These are phyloP conservation scores for Cataglyphis albicans DNA, from an alignment of 2,888 invertebrate genomes.

Conservation along the genomic window DNA sequence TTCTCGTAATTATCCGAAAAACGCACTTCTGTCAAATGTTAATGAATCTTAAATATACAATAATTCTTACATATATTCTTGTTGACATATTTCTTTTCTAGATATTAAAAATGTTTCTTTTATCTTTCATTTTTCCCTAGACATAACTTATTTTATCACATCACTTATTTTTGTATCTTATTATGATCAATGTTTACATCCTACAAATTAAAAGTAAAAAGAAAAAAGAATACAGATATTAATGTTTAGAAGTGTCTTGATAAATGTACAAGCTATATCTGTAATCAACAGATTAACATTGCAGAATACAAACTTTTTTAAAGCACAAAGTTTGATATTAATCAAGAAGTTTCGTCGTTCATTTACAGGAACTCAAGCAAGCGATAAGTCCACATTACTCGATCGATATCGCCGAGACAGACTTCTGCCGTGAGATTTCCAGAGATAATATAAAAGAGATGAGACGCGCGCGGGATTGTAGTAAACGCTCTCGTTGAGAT, in stretches of 20 bases:
- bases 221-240: neutral
- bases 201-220: neutral
- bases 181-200: neutral
- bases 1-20: neutral
- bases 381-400: neutral
- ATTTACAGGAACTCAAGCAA: neutral
- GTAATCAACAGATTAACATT: neutral
- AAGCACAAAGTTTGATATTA: neutral
- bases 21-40: neutral
- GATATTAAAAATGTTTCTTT: neutral
- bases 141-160: neutral
- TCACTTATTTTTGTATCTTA: too few relatives aligned
- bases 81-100: neutral
- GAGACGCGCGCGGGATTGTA: conserved; percentile 20
- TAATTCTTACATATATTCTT: neutral
- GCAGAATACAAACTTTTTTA: neutral
- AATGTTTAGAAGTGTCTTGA: neutral
- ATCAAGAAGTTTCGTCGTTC: neutral
- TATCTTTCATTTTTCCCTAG: neutral
- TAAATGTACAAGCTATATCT: neutral
- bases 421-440: conserved; percentile 6
- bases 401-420: conserved; percentile 30
- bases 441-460: conserved; percentile 4
- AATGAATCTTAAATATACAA: neutral
- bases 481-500: conserved; percentile 56